phyloP scores from a whole-genome alignment of 2,888 invertebrate species.

The Ophion costatus region DNA sequence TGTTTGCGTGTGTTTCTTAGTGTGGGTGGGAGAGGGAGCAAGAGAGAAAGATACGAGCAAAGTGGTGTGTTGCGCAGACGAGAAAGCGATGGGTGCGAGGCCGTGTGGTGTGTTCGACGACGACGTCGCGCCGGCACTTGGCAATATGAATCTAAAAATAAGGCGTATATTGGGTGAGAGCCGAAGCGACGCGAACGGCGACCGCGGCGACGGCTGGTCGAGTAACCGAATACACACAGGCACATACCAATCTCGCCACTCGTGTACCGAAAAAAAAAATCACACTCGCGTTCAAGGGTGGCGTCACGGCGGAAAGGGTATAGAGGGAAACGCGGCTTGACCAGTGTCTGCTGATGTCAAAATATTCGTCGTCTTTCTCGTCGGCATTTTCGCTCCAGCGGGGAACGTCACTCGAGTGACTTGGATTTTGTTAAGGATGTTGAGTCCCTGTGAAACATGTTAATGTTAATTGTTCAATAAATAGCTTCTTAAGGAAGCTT shows the following conservation, averaged over 20 bases:
- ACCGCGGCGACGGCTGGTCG: slow-evolving; percentile 58
- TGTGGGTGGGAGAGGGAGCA: not conserved
- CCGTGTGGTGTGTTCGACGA: slow-evolving; percentile 49
- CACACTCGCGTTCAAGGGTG: slow-evolving; percentile 15
- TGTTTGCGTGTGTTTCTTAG: too few relatives aligned
- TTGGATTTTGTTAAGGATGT: too few relatives aligned
- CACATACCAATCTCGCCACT: not conserved
- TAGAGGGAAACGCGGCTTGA: not conserved
- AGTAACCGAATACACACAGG: slow-evolving; percentile 17
- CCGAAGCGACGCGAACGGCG: slow-evolving; percentile 63
- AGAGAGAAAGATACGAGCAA: slow-evolving; percentile 20
- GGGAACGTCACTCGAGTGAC: too few relatives aligned
- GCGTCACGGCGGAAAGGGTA: not conserved
- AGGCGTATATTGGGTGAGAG: slow-evolving; percentile 77
- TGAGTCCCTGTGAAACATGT: too few relatives aligned
- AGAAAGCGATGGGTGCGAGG: slow-evolving; percentile 57
- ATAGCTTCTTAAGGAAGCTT: too few relatives aligned
- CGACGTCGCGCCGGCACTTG: slow-evolving; percentile 66
- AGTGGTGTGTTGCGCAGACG: slow-evolving; percentile 55
- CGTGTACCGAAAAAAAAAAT: slow-evolving; percentile 17
- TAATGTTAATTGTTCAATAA: too few relatives aligned
- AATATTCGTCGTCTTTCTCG: too few relatives aligned
- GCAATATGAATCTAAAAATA: slow-evolving; percentile 80
- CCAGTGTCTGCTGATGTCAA: too few relatives aligned
- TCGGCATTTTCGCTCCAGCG: too few relatives aligned